Conservation (phyloP, 2,888 invertebrate genomes). For the Phlogophora meticulosa region DNA sequence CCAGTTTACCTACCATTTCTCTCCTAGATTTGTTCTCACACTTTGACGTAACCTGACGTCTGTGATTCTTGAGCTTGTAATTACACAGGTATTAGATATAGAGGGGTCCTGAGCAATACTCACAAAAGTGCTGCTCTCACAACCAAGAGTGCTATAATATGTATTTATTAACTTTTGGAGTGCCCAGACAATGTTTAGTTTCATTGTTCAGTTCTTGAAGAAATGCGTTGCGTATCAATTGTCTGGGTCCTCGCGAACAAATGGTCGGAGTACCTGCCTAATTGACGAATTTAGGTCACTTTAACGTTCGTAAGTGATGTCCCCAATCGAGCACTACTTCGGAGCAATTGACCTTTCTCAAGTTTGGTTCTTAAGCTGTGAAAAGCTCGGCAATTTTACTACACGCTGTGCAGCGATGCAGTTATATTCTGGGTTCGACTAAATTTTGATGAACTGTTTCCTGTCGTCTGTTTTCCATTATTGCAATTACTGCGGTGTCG, state of each 20-base stretch:
- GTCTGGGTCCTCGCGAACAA: constrained; percentile 4
- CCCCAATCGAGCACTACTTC: constrained; percentile 35
- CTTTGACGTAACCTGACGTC: constrained; percentile 44
- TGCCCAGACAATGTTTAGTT: not conserved
- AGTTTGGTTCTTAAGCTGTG: constrained; percentile 13
- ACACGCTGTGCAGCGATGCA: not conserved
- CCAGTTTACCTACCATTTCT: not conserved
- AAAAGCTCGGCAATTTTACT: not conserved
- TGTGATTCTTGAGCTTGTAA: constrained; percentile 51
- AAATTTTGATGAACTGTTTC: not conserved
- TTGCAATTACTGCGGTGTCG: constrained; percentile 3
- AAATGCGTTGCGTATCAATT: constrained; percentile 11
- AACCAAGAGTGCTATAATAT: constrained; percentile 30
- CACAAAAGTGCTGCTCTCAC: constrained; percentile 30
- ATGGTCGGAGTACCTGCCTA: constrained; percentile 17
- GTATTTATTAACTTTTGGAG: constrained; percentile 40
- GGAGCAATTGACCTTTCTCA: constrained; percentile 37
- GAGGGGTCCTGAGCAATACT: constrained; percentile 44
- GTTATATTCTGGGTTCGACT: too few relatives aligned
- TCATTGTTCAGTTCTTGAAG: not conserved
- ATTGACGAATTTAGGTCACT: constrained; percentile 50
- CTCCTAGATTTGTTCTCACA: constrained; percentile 11
- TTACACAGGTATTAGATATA: constrained; percentile 54
- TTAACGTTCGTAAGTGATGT: constrained; percentile 28
- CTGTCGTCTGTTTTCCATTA: constrained; percentile 2